A percentile compares a stretch with the other conserved stretches of the same genome.
Evolutionary conservation across 2,888 invertebrate species (phyloP).

Genomic region (Acanthosoma haemorrhoidale): DNA sequence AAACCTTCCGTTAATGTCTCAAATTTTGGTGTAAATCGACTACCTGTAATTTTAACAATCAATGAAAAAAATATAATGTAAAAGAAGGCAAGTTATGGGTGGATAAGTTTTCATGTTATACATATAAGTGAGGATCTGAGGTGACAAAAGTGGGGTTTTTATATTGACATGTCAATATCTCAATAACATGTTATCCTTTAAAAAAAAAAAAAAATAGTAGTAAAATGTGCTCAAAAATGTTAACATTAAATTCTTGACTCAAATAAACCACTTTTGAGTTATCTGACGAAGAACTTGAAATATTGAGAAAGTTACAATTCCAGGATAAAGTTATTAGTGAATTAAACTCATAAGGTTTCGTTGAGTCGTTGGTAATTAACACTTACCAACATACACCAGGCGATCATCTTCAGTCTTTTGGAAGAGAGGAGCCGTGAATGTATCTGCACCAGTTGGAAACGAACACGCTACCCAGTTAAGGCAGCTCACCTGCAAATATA

Average conservation of each 20-base stretch:
- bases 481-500: slow-evolving; percentile 51
- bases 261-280: too few relatives aligned
- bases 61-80: too few relatives aligned
- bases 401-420: slow-evolving; percentile 69
- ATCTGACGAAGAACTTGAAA: too few relatives aligned
- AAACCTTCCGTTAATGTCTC: slow-evolving; percentile 62
- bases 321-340: too few relatives aligned
- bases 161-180: too few relatives aligned
- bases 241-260: too few relatives aligned
- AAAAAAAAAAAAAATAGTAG: neutral
- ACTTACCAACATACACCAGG: slow-evolving; percentile 65
- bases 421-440: slow-evolving; percentile 74
- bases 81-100: too few relatives aligned
- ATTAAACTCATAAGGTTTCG: too few relatives aligned
- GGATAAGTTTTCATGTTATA: neutral
- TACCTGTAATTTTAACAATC: slow-evolving; percentile 48
- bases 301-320: too few relatives aligned
- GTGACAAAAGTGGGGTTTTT: too few relatives aligned
- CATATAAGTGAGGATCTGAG: neutral
- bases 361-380: too few relatives aligned
- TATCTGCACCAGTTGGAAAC: slow-evolving; percentile 65
- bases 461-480: slow-evolving; percentile 66
- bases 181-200: neutral
- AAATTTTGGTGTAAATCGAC: slow-evolving; percentile 66
- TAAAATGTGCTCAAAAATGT: slow-evolving; percentile 12